phyloP scores from a whole-genome alignment of 2,113 vertebrate genomes.

The Canis aureus region DNA sequence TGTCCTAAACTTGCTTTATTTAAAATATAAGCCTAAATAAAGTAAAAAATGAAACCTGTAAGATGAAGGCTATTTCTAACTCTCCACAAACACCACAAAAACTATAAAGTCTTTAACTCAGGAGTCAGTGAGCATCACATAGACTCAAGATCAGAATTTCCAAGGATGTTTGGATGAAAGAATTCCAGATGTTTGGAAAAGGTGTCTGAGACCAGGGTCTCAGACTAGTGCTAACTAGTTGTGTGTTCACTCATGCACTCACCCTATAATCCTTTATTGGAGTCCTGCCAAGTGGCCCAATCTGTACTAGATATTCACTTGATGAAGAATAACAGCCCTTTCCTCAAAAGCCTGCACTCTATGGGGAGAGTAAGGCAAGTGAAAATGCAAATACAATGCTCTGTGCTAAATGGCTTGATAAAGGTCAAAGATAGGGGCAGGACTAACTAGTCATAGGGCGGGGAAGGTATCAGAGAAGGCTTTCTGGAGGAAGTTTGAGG shows the following conservation, averaged over 20 bases:
- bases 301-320: not conserved
- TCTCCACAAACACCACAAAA: constrained; percentile 6
- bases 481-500: not conserved
- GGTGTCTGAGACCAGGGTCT: not conserved
- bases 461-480: not conserved
- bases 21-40: constrained; percentile 35
- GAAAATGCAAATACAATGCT: not conserved
- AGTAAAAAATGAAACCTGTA: constrained; percentile 38
- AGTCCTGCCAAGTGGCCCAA: not conserved
- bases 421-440: not conserved
- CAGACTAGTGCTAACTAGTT: not conserved
- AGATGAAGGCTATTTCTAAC: not conserved
- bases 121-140: not conserved
- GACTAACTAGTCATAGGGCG: not conserved
- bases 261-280: not conserved
- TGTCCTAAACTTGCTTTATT: constrained; percentile 44
- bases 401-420: not conserved
- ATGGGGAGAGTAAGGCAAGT: not conserved
- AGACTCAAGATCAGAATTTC: not conserved
- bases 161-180: not conserved
- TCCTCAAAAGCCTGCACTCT: not conserved
- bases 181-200: not conserved
- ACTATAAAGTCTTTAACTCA: constrained; percentile 6
- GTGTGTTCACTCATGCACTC: not conserved
- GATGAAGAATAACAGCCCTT: not conserved